Base-by-base conservation (phyloP, 2,113 vertebrate genomes). In the Morone chrysops region DNA sequence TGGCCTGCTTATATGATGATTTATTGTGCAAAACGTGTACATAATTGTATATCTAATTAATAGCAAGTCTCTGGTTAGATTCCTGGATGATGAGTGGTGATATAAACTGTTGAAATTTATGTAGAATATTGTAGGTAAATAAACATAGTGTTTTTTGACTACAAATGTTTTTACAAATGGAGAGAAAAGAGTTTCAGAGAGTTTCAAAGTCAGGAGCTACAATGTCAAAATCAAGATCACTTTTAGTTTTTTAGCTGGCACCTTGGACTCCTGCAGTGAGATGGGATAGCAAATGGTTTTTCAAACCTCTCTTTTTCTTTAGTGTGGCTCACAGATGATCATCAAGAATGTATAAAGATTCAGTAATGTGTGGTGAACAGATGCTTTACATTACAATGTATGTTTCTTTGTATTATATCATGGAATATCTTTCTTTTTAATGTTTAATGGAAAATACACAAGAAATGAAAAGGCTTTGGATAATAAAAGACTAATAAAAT, bases 31-130 rank as follows among this genome's bases (percentile, higher is more conserved):
- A 36, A 40, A 31, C 4, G 0, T 92, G 69, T 76, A 85, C 40
- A 80, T 81, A 70, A 85, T 80, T 87, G 31, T 83, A 56, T 83
- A 56, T 83, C 41, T 75, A 80, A 80, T 80, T 80, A 45, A 50
- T 4, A 53, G 10, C 5, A 0, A 16, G 2, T 67, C 22, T 9
- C 11, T 65, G 38, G 25, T 56, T 38, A n/a, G 0, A 40, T 57
- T 48, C 20, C 1, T 25, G 14, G 2, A 14, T 60, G 16, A 51
- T 53, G 0, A 48, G 40, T 10, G 70, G 18, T 67, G 50, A 68
- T 20, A 51, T 22, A 8, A 66, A 65, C 6, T 17, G 36, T 61
- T 62, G 1, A 38, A 74, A 63, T 78, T 14, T 41, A 41, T 43
- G 47, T 22, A n/a, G 11, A 76, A 1, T 31, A 22, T 61, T 31